A percentile compares a stretch with the other conserved stretches of the same genome.
These are phyloP conservation scores for Benthosema pterotum DNA, from an alignment of 2,797 vertebrate genomes.

Conservation along the genomic window DNA sequence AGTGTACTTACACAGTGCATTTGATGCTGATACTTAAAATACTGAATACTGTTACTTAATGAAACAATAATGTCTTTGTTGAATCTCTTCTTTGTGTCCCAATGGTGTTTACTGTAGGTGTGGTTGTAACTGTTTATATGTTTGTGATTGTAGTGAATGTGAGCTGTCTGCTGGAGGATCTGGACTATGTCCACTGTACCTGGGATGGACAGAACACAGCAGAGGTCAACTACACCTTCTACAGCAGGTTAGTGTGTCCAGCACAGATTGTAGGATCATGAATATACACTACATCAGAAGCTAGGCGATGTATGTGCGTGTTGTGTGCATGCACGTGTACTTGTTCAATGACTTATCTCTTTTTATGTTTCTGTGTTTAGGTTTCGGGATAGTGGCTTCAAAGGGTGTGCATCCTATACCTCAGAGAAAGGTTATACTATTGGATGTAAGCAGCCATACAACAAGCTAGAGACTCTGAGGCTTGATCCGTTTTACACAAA, in stretches of 20 bases:
- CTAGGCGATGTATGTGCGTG: no score
- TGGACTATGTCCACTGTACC: conserved; percentile 78
- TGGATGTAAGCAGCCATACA: conserved; percentile 56
- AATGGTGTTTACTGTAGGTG: neutral
- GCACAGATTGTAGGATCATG: neutral
- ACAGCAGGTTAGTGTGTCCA: conserved; percentile 73
- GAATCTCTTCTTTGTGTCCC: no score
- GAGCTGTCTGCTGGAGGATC: conserved; percentile 77
- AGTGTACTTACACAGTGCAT: no score
- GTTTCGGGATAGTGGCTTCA: rapidly evolving
- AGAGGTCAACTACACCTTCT: conserved; percentile 80
- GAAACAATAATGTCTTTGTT: no score
- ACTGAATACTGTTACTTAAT: no score
- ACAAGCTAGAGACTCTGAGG: rapidly evolving
- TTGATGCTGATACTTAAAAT: no score
- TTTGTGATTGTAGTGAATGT: conserved; percentile 44
- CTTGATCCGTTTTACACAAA: conserved; percentile 21
- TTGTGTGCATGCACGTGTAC: neutral
- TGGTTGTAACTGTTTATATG: neutral
- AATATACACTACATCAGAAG: neutral
- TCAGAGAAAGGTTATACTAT: conserved; percentile 26
- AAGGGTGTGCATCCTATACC: conserved; percentile 57
- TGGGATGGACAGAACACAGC: conserved; percentile 73
- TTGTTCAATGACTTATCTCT: neutral
- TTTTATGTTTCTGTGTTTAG: conserved; percentile 42